phyloP scores from a whole-genome alignment of 2,113 vertebrate species.

The Gymnarchus niloticus region DNA sequence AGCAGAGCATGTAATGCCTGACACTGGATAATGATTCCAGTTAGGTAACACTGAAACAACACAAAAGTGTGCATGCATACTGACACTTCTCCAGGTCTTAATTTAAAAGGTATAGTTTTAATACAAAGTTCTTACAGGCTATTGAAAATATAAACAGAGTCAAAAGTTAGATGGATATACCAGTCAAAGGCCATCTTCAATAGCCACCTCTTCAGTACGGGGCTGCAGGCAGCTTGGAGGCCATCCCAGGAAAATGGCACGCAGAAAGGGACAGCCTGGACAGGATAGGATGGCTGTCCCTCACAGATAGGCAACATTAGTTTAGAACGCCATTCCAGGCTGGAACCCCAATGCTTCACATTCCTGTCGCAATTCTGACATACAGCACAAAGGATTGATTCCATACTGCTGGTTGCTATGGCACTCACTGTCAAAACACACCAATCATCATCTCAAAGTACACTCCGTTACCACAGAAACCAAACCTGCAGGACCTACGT shows the following conservation, averaged over 20 bases:
- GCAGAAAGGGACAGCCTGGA: not conserved
- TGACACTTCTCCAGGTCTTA: not conserved
- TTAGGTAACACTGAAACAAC: not conserved
- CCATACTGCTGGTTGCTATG: not conserved
- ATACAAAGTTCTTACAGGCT: not conserved
- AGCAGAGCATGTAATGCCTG: not conserved
- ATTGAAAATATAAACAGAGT: not conserved
- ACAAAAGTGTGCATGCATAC: not conserved
- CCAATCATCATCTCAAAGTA: conserved; percentile 19
- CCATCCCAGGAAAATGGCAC: no score
- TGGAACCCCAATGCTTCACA: not conserved
- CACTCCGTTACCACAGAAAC: conserved; percentile 44
- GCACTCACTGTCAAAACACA: conserved; percentile 16
- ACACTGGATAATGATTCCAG: not conserved
- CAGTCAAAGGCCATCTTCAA: not conserved
- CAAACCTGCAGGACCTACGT: conserved; percentile 19
- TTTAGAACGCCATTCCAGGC: not conserved
- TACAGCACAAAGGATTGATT: conserved; percentile 2
- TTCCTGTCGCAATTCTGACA: not conserved
- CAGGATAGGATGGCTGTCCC: no score
- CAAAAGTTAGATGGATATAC: not conserved
- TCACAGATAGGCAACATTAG: not conserved
- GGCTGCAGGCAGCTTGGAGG: no score
- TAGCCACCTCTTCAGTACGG: not conserved
- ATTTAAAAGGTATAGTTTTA: not conserved